phyloP scores from a whole-genome alignment of 1,140 invertebrate genomes.

The Akabosia matsudoensis region DNA sequence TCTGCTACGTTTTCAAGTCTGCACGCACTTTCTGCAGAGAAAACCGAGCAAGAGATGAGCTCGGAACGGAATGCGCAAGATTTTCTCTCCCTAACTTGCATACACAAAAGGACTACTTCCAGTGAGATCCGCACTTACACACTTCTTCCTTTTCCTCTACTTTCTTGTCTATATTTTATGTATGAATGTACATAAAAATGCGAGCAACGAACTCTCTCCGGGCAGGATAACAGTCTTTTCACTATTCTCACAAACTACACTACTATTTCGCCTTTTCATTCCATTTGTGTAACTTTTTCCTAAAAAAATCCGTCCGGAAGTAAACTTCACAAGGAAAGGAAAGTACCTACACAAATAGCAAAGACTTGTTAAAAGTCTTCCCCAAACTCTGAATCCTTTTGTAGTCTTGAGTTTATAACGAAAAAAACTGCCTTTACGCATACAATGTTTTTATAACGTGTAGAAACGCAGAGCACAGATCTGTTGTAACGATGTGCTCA shows the following conservation, averaged over 20 bases:
- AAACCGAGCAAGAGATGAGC: background rate
- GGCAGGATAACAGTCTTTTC: background rate
- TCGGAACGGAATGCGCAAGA: slow-evolving; percentile 12
- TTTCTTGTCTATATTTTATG: background rate
- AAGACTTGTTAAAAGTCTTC: too few relatives aligned
- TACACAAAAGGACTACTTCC: background rate
- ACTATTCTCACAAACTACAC: background rate
- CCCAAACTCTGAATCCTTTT: too few relatives aligned
- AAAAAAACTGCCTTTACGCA: background rate
- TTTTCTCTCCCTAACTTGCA: slow-evolving; percentile 15
- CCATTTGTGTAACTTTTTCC: slow-evolving; percentile 3
- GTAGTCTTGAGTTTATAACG: background rate
- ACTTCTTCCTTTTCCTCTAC: background rate
- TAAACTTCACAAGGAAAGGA: background rate
- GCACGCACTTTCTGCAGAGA: too few relatives aligned
- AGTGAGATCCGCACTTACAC: background rate
- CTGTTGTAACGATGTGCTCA: background rate
- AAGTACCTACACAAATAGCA: background rate
- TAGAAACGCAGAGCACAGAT: background rate
- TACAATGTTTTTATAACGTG: background rate
- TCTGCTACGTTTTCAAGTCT: too few relatives aligned
- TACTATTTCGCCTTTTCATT: background rate
- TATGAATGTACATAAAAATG: background rate
- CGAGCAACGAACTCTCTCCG: slow-evolving; percentile 7
- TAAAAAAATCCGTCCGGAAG: background rate